Percentiles rank a stretch among this genome's conserved stretches.
Evolutionary conservation across 2,797 vertebrate genomes (phyloP).

Genomic region (Anas georgica): DNA sequence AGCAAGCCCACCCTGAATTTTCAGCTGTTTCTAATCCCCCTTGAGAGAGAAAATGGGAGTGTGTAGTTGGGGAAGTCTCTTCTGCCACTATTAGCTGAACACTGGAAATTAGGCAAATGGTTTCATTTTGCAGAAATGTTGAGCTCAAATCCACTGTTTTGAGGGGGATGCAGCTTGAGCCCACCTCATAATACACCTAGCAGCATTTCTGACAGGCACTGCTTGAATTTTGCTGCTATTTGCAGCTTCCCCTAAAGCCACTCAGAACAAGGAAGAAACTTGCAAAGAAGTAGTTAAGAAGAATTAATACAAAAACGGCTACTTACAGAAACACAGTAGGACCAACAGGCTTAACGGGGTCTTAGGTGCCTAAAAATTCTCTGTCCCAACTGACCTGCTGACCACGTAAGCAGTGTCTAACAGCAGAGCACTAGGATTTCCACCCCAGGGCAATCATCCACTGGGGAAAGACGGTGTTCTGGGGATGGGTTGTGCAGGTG

Average conservation of each 20-base stretch:
- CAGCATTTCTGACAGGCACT: background rate
- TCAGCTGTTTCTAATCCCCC: constrained; percentile 57
- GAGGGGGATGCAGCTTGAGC: background rate
- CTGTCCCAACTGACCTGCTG: background rate
- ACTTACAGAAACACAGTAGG: accelerated
- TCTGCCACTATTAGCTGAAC: background rate
- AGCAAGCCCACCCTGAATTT: constrained; percentile 51
- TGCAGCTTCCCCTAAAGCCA: background rate
- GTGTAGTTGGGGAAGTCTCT: constrained; percentile 31
- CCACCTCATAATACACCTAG: background rate
- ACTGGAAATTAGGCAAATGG: background rate
- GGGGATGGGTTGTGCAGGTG: background rate
- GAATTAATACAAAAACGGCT: background rate
- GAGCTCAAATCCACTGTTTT: background rate
- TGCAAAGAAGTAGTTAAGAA: background rate
- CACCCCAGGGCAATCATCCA: background rate
- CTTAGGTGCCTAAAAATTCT: background rate
- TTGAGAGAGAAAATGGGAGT: constrained; percentile 20
- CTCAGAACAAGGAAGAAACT: background rate
- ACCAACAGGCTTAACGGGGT: background rate
- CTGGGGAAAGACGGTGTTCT: background rate
- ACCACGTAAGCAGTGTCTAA: background rate
- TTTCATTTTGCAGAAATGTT: background rate
- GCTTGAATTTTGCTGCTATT: background rate
- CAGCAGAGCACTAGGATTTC: background rate